These are phyloP conservation scores for Xiphorhynchus elegans DNA, from an alignment of 2,113 vertebrate genomes.

Conservation along the genomic window DNA sequence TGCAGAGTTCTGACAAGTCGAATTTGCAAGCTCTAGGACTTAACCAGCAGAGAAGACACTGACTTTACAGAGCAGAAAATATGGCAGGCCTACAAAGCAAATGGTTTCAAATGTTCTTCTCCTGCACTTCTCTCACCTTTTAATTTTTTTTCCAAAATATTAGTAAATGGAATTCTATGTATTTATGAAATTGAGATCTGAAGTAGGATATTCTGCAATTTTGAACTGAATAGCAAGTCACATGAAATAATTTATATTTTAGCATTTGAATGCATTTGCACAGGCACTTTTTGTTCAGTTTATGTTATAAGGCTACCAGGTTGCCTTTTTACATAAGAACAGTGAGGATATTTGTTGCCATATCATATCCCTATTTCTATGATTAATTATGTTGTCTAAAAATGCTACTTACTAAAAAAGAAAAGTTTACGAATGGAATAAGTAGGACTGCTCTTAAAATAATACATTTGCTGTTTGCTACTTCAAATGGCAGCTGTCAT, in stretches of 20 bases:
- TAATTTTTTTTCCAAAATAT: not conserved
- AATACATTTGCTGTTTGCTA: not conserved
- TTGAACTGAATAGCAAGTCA: not conserved
- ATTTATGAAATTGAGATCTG: not conserved
- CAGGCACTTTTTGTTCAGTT: not conserved
- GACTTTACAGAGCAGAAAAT: not conserved
- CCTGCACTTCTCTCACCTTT: not conserved
- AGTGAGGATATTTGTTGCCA: not conserved
- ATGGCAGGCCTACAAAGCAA: not conserved
- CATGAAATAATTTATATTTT: not conserved
- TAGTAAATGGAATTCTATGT: not conserved
- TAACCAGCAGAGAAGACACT: not conserved
- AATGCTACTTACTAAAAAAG: not conserved
- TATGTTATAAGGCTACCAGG: not conserved
- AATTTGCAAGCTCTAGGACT: not conserved
- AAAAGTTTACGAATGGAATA: not conserved
- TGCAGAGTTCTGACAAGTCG: not conserved
- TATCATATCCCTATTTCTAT: not conserved
- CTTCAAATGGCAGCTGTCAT: not conserved
- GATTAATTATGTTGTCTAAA: not conserved
- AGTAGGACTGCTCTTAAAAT: not conserved
- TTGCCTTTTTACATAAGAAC: not conserved
- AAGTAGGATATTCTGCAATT: not conserved
- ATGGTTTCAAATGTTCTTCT: not conserved
- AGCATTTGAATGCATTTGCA: not conserved